Conservation (phyloP, 2,797 vertebrate genomes). For the Schizothorax lantsangensis region DNA sequence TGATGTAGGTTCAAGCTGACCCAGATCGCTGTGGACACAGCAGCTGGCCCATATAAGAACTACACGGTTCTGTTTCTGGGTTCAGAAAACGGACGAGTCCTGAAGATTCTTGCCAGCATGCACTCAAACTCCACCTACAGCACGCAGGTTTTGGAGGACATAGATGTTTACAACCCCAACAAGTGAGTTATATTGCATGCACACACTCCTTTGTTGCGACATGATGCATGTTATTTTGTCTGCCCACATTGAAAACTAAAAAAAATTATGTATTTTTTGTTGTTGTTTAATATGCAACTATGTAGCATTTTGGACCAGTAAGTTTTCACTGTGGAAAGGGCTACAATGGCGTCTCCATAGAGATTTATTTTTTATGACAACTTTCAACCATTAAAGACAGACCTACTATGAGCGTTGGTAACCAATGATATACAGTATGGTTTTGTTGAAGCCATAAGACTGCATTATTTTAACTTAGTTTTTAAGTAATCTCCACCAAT, state of each 20-base stretch:
- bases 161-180: slow-evolving; percentile 86
- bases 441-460: not conserved
- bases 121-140: slow-evolving; percentile 76
- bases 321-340: not conserved
- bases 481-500: not conserved
- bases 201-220: not conserved
- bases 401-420: not conserved
- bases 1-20: slow-evolving; percentile 84
- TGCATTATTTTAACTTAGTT: not conserved
- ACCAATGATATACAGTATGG: not conserved
- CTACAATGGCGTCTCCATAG: not conserved
- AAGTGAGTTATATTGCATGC: slow-evolving; percentile 75
- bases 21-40: slow-evolving; percentile 87
- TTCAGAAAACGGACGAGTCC: slow-evolving; percentile 85
- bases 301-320: not conserved
- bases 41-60: slow-evolving; percentile 84
- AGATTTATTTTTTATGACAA: not conserved
- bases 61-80: slow-evolving; percentile 90
- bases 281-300: not conserved
- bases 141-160: slow-evolving; percentile 86
- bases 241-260: not conserved
- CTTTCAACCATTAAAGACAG: not conserved
- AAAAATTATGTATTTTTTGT: not conserved
- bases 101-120: slow-evolving; percentile 85
- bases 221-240: not conserved